Evolutionary conservation across 2,797 vertebrate species (phyloP).

Genomic region (Lerista edwardsae): DNA sequence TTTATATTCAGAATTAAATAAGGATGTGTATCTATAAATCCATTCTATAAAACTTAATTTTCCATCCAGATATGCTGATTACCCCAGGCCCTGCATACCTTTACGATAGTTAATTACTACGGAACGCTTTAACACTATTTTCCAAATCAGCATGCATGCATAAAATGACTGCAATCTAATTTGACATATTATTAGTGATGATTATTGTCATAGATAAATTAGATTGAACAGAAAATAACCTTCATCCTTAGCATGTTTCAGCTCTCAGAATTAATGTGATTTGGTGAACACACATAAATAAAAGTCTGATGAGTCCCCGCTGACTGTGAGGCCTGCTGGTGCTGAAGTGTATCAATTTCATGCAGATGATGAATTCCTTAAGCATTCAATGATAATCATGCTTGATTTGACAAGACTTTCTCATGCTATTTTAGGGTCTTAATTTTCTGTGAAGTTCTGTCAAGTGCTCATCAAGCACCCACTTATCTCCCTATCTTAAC

Average conservation of each 20-base stretch:
- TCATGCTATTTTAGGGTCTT: conserved; percentile 87
- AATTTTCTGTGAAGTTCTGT: conserved; percentile 89
- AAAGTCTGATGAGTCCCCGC: conserved; percentile 85
- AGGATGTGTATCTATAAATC: conserved; percentile 69
- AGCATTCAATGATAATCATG: conserved; percentile 86
- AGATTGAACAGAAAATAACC: conserved; percentile 87
- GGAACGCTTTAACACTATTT: conserved; percentile 77
- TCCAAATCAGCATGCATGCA: conserved; percentile 81
- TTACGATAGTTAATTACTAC: conserved; percentile 79
- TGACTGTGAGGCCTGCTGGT: conserved; percentile 80
- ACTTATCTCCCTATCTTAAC: conserved; percentile 85
- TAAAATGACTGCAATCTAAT: conserved; percentile 84
- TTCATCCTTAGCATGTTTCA: conserved; percentile 87
- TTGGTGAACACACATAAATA: conserved; percentile 88
- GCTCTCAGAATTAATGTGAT: conserved; percentile 87
- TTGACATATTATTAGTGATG: conserved; percentile 86
- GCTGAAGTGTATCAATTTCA: conserved; percentile 87
- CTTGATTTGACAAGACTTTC: conserved; percentile 89
- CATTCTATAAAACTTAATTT: conserved; percentile 76
- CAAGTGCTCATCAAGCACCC: conserved; percentile 86
- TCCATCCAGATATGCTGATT: conserved; percentile 71
- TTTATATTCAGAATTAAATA: conserved; percentile 73
- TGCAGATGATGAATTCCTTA: conserved; percentile 88
- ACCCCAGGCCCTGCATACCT: conserved; percentile 70
- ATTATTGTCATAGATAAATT: conserved; percentile 88